Evolutionary conservation across 2,797 vertebrate genomes (phyloP), one percentile per base, ranked within the genome.

Genomic region (Molothrus aeneus): DNA sequence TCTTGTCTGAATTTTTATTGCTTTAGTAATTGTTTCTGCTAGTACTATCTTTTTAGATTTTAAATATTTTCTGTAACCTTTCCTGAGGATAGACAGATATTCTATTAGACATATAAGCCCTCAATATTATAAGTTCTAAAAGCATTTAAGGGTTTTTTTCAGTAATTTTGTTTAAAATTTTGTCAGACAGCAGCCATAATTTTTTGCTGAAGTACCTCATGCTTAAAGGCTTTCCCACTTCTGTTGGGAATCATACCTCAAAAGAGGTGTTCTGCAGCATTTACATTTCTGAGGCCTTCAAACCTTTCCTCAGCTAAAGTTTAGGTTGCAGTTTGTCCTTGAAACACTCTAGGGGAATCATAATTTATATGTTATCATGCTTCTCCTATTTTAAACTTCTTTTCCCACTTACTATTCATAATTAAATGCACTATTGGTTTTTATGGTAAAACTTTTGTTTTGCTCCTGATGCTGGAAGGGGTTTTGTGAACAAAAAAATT

Each of bases 281-380:
- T 90, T 88, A 66, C 59, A 70, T 89, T 92, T 94, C 51, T 78
- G 42, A 91, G 74, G 36, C 34, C 47, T 74, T 87, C 80, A 86
- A 61, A 80, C 38, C 38, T 88, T 94, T 90, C 32, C 36, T 92
- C 78, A 19, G 24, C 45, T 26, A 68, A 93, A 71, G 54, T 74
- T 90, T 13, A 36, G 74, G 34, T 86, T 88, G 56, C 25, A 75
- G 16, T 88, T 90, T 89, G 51, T 75, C 45, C 74, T 85, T 92
- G 40, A 89, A 92, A 71, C 2, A 3, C 86, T 68, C 50, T 53
- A 86, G 31, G 22, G 31, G 25, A 85, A 90, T 60, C 7, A 28
- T 20, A 48, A 66, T 72, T 79, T 70, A 3, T 59, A 28, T 50
- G 7, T 86, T 86, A 69, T 91, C 42, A 53, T 80, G 53, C 31